Percentiles rank a stretch among this genome's conserved stretches.
phyloP scores from a whole-genome alignment of 2,113 vertebrate species.

The Sapayoa aenigma region DNA sequence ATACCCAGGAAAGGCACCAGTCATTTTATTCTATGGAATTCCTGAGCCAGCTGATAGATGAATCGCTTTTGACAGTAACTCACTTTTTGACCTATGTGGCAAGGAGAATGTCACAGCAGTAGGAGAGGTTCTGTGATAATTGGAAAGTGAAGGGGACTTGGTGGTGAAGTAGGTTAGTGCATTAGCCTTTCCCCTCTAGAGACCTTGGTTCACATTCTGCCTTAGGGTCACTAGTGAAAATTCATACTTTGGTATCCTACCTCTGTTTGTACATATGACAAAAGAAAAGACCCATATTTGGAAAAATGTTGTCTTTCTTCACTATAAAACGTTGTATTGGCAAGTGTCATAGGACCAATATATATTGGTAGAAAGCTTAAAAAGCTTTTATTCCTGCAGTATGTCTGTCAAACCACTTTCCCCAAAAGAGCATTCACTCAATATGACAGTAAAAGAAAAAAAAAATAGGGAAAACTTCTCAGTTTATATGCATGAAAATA shows the following conservation, averaged over 20 bases:
- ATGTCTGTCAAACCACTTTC: neutral
- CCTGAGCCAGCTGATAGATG: constrained; percentile 21
- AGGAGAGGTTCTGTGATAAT: constrained; percentile 51
- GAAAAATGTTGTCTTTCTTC: neutral
- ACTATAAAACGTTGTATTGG: neutral
- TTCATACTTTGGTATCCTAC: neutral
- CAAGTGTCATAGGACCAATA: neutral
- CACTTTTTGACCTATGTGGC: constrained; percentile 56
- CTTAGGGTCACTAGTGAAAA: constrained; percentile 40
- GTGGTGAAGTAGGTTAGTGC: constrained; percentile 29
- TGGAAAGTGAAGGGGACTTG: constrained; percentile 56
- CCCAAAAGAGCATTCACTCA: neutral
- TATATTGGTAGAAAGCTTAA: neutral
- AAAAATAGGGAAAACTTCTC: neutral
- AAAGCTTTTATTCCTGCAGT: neutral
- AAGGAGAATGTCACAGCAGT: constrained; percentile 33
- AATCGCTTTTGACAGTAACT: constrained; percentile 59
- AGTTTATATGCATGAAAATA: neutral
- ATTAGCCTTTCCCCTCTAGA: constrained; percentile 54
- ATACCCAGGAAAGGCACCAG: neutral
- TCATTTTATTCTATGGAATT: constrained; percentile 10
- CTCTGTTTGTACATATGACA: neutral
- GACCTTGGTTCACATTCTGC: constrained; percentile 4
- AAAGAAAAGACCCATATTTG: neutral
- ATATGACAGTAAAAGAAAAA: neutral